Base-by-base conservation (phyloP, 2,113 vertebrate genomes). In the Pteruthius melanotis region DNA sequence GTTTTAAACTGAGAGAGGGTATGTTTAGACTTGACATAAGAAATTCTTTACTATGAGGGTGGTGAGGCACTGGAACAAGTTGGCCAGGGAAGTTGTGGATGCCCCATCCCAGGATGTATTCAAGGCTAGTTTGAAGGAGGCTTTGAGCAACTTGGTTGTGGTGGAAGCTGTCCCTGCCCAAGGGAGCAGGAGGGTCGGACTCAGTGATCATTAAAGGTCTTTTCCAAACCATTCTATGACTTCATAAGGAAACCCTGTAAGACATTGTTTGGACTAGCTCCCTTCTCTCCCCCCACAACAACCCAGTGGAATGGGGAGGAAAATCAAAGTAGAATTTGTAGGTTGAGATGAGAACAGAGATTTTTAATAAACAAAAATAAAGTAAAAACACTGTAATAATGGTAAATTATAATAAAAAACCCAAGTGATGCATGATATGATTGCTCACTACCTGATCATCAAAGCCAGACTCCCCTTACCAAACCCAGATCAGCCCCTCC, bases 141-240 rank as follows among this genome's bases (percentile, higher is more conserved):
- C 22, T 85, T 71, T 71, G 15, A 50, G 17, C 40, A 84, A 45
- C 10, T 8, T 45, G 11, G 9, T 26, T 26, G n/a, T 45, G 53
- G 27, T 15, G 23, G 12, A 60, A 84, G 15, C 11, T n/a, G 21
- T 27, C 15, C 26, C 31, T 35, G 17, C 12, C 9, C 4, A 30
- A 8, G 3, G 7, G 6, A 11, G 3, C 21, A 47, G 14, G 13
- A 5, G 9, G 13, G 2, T n/a, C 47, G 9, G 7, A 27, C 18
- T 66, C 54, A 3, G 1, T 47, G 27, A 52, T 52, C 16, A 31
- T 40, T 52, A 63, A 72, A 65, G 11, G 9, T 72, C 26, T 33
- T 14, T 72, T 78, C 45, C 22, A 77, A 77, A 78, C 6, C 4
- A 33, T 24, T 59, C 37, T 63, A 13, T 31, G 10, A 66, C 49